These are phyloP conservation scores for Malacoraja senta DNA, from an alignment of 2,797 vertebrate species.

Conservation along the genomic window DNA sequence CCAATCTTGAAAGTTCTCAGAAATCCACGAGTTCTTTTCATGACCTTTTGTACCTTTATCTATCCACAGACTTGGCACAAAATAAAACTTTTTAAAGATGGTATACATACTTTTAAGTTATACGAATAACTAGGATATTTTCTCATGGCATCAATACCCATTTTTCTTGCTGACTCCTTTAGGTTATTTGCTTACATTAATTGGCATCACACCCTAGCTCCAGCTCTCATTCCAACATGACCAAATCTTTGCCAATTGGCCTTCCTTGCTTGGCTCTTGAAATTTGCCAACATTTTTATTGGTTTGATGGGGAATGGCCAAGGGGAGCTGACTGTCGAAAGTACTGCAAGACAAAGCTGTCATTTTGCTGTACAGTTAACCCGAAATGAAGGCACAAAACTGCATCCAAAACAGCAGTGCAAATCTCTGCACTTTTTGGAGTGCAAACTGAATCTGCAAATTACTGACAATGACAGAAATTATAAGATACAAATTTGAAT, in stretches of 20 bases:
- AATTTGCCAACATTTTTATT: background rate
- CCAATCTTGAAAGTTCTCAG: background rate
- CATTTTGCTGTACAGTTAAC: constrained; percentile 1
- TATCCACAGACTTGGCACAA: background rate
- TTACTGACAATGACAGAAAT: background rate
- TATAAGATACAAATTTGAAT: constrained; percentile 23
- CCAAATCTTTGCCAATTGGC: background rate
- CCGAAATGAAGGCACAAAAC: background rate
- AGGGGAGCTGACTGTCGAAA: background rate
- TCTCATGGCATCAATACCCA: background rate
- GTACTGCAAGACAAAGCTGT: background rate
- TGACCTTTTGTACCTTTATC: background rate
- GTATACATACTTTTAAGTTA: background rate
- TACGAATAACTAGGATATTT: background rate
- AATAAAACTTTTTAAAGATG: background rate
- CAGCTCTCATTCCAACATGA: background rate
- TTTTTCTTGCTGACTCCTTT: background rate
- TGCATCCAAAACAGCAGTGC: background rate
- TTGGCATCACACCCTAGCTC: background rate
- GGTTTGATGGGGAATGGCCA: background rate
- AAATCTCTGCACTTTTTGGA: constrained; percentile 19
- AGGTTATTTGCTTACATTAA: background rate
- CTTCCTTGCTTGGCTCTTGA: background rate
- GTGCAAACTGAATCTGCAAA: constrained; percentile 20
- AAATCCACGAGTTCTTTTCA: background rate